phyloP scores from a whole-genome alignment of 2,113 vertebrate genomes.

The Danionella cerebrum region DNA sequence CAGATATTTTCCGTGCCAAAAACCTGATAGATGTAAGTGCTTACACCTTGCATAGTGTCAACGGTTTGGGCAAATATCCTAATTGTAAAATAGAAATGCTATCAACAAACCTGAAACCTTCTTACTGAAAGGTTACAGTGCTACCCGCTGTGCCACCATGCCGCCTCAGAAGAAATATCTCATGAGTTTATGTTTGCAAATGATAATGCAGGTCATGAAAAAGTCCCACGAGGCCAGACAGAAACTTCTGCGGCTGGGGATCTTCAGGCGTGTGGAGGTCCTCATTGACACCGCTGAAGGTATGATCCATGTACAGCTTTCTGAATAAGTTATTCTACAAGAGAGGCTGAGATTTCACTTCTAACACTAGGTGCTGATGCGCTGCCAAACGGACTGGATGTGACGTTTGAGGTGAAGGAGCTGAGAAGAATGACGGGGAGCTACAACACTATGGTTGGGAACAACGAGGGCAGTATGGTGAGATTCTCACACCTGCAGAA shows the following conservation, averaged over 20 bases:
- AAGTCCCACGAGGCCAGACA: constrained; percentile 88
- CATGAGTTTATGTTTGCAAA: neutral
- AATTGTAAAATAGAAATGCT: too few species aligned
- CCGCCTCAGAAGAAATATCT: neutral
- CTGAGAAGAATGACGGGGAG: constrained; percentile 85
- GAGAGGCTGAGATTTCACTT: too few species aligned
- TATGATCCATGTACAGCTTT: too few species aligned
- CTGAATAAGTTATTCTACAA: too few species aligned
- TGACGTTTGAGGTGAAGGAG: constrained; percentile 91
- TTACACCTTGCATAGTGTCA: too few species aligned
- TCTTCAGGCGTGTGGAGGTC: constrained; percentile 91
- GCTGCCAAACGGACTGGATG: constrained; percentile 87
- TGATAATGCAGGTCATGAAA: constrained; percentile 78
- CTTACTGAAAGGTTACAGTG: too few species aligned
- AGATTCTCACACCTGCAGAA: constrained; percentile 16
- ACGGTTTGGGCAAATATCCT: too few species aligned
- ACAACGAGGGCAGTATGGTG: constrained; percentile 98
- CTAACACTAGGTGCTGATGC: constrained; percentile 74
- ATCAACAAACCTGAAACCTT: too few species aligned
- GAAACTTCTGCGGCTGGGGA: constrained; percentile 85
- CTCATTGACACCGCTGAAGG: constrained; percentile 89
- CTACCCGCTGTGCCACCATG: too few species aligned
- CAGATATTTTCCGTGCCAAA: constrained; percentile 83
- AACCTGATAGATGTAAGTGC: constrained; percentile 86
- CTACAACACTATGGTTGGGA: constrained; percentile 97